Evolutionary conservation across 2,888 invertebrate genomes (phyloP), one percentile per base, ranked within the genome.

Genomic region (Dinocampus coccinellae): DNA sequence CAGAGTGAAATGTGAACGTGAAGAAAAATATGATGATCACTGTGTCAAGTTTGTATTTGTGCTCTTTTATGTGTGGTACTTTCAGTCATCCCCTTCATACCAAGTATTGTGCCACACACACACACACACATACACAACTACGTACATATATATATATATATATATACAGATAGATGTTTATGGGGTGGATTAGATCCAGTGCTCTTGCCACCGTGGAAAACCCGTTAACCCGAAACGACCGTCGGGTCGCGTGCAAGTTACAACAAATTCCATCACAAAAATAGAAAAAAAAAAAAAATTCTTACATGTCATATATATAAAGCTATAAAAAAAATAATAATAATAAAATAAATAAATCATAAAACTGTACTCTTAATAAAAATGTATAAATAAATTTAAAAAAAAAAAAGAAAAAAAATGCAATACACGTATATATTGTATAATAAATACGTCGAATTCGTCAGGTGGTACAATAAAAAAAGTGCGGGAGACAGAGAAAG

Each of bases 401-500:
- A 29, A 29, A 29, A 4, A 4, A 29, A 29, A 4, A 4, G 7
- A 4, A 29, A 4, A 29, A 4, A 29, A 29, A 29, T 29, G 7
- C 0, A 16, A 20, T n/a, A 4, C 6, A 16, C 20, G n/a, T n/a
- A 39, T n/a, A n/a, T 4, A 39, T 39, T 4, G n/a, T 47, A 20
- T 20, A 16, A 47, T 20, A 47, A 47, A 47, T 20, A 47, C 16
- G n/a, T 47, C 9, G 3, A 47, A 16, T 16, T 47, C 47, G 20
- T 47, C 47, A 47, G 47, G 47, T 47, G 20, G 4, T 47, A n/a
- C 16, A 47, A 16, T 6, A 16, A 47, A 47, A 47, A 6, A n/a
- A 42, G 6, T 3, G 4, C n/a, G 13, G 71, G 75, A 76, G n/a
- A n/a, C n/a, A 73, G 75, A 68, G 62, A 61, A 63, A 39, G 39